A percentile compares a stretch with the other conserved stretches of the same genome.
phyloP scores from a whole-genome alignment of 2,113 vertebrate species.

The Grammomys dolichurus region DNA sequence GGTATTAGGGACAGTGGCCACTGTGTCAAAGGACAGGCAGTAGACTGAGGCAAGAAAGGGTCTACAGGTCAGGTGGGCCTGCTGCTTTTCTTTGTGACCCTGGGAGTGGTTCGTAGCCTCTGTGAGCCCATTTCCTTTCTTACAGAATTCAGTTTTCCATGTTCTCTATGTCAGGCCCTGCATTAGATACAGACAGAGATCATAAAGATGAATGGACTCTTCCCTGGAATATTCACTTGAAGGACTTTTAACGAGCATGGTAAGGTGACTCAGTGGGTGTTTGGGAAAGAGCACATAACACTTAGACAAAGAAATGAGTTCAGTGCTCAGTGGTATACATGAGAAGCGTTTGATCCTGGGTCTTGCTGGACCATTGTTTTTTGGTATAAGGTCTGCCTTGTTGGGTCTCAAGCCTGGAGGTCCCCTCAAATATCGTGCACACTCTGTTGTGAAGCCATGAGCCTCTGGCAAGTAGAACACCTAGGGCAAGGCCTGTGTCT shows the following conservation, averaged over 20 bases:
- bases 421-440: not conserved
- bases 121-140: conserved; percentile 35
- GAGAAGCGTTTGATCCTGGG: not conserved
- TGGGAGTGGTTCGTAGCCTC: not conserved
- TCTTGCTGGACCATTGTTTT: not conserved
- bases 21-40: not conserved
- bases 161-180: not conserved
- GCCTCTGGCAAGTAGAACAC: not conserved
- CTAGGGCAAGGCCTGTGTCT: rapidly evolving
- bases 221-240: not conserved
- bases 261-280: not conserved
- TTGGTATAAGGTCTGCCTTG: not conserved
- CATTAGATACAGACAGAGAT: not conserved
- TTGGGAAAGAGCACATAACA: not conserved
- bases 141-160: not conserved
- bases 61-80: too few relatives aligned
- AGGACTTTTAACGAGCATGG: not conserved
- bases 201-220: not conserved
- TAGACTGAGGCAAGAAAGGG: not conserved
- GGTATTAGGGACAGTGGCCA: not conserved
- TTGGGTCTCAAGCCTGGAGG: not conserved
- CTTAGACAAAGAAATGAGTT: not conserved
- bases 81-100: not conserved
- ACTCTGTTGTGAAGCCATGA: not conserved
- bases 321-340: not conserved